Conservation (phyloP, 2,888 invertebrate species). For the Pandemis corylana region DNA sequence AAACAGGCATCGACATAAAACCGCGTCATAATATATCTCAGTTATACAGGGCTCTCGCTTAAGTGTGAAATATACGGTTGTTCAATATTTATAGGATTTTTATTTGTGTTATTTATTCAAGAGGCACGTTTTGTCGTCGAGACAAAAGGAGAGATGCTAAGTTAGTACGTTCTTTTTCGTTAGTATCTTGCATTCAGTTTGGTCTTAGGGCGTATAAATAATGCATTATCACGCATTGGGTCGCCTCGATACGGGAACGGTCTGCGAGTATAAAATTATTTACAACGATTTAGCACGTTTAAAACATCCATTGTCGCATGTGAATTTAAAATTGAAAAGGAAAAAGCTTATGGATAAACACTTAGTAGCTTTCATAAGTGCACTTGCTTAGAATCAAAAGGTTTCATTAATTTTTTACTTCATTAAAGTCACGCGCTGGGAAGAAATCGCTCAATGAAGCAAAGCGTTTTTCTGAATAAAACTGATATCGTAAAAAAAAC, state of each 20-base stretch:
- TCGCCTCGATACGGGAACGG: conserved; percentile 59
- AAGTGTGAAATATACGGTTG: conserved; percentile 83
- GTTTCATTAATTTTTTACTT: no score
- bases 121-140: conserved; percentile 74
- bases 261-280: conserved; percentile 73
- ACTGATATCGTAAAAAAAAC: no score
- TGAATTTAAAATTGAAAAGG: conserved; percentile 28
- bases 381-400: no score
- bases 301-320: conserved; percentile 39
- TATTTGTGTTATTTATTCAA: conserved; percentile 83
- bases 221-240: conserved; percentile 83
- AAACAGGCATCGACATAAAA: conserved; percentile 69
- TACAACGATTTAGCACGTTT: conserved; percentile 50
- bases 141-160: conserved; percentile 69
- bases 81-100: conserved; percentile 83
- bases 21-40: conserved; percentile 79
- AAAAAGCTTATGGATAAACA: conserved; percentile 26
- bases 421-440: no score
- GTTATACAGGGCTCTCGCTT: conserved; percentile 66
- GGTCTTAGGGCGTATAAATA: conserved; percentile 82
- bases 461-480: no score
- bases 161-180: conserved; percentile 76
- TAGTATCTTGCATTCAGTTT: conserved; percentile 80
- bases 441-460: no score
- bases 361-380: neutral